These are phyloP conservation scores for Stegophylla sp. DNA, from an alignment of 2,888 invertebrate genomes.

Conservation along the genomic window DNA sequence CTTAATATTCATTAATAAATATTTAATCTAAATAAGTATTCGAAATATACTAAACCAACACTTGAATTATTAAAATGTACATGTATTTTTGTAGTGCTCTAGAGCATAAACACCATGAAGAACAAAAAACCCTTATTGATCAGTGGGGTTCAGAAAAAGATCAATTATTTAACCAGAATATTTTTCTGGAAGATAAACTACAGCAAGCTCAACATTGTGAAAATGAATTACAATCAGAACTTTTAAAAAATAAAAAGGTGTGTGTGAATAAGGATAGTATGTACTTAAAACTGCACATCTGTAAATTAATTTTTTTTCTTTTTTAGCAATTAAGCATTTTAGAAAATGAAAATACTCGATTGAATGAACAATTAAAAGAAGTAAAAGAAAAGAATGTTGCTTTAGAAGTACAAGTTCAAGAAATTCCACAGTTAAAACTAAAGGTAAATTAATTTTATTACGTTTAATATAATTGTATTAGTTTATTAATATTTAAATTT, in stretches of 20 bases:
- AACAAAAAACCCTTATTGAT: slow-evolving; percentile 74
- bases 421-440: slow-evolving; percentile 64
- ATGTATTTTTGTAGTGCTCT: slow-evolving; percentile 68
- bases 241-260: slow-evolving; percentile 71
- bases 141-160: slow-evolving; percentile 80
- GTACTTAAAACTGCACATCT: background rate
- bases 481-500: too few species aligned
- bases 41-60: background rate
- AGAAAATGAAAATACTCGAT: slow-evolving; percentile 61
- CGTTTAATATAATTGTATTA: too few species aligned
- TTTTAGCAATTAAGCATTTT: slow-evolving; percentile 61
- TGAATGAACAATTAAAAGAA: slow-evolving; percentile 70
- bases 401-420: slow-evolving; percentile 67
- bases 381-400: slow-evolving; percentile 68
- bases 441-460: slow-evolving; percentile 60
- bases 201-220: slow-evolving; percentile 75
- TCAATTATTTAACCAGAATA: slow-evolving; percentile 69
- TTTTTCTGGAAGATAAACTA: slow-evolving; percentile 72
- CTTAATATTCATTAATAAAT: background rate
- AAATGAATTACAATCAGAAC: slow-evolving; percentile 71
- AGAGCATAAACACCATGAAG: slow-evolving; percentile 80
- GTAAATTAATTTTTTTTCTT: slow-evolving; percentile 3
- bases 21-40: too few species aligned
- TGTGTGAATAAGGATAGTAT: background rate
- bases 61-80: too few species aligned